Percentiles rank a stretch among this genome's conserved stretches.
phyloP scores from a whole-genome alignment of 2,888 invertebrate genomes.

The Mongoloraphidia duomilia region DNA sequence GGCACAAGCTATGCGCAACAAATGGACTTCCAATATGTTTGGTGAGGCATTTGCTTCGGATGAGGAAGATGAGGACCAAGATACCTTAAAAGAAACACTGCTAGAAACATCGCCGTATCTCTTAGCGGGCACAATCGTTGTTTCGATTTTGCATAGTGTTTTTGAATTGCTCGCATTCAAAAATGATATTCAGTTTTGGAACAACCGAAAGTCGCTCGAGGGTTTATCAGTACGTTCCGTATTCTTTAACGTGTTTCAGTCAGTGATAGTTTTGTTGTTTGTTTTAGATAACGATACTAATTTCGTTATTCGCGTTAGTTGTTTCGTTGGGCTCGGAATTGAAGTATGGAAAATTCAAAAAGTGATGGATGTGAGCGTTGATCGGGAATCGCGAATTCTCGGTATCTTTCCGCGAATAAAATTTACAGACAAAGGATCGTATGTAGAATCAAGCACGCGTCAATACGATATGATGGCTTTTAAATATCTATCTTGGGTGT shows the following conservation, averaged over 20 bases:
- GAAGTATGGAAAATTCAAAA: constrained; percentile 99
- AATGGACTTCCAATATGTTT: constrained; percentile 52
- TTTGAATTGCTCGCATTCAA: constrained; percentile 99
- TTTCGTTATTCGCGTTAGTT: constrained; percentile 85
- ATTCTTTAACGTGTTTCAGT: constrained; percentile 97
- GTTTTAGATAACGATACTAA: constrained; percentile 98
- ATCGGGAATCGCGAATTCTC: constrained; percentile 56
- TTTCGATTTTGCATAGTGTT: constrained; percentile 91
- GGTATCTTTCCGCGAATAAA: constrained; percentile 66
- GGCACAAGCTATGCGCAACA: constrained; percentile 86
- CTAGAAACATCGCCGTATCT: constrained; percentile 95
- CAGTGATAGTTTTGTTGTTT: constrained; percentile 85
- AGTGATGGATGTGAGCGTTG: constrained; percentile 69
- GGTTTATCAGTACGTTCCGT: constrained; percentile 95
- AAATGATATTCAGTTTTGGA: constrained; percentile 99
- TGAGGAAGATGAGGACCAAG: constrained; percentile 78
- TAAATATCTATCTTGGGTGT: constrained; percentile 88
- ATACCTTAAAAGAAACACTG: constrained; percentile 83
- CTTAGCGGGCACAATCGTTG: constrained; percentile 75
- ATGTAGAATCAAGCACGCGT: constrained; percentile 85
- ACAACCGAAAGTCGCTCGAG: constrained; percentile 89
- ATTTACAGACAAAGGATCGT: constrained; percentile 91
- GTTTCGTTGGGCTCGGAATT: constrained; percentile 86
- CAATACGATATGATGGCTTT: constrained; percentile 92
- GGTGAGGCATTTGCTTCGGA: constrained; percentile 54